Evolutionary conservation across 2,888 invertebrate genomes (phyloP).

Genomic region (Spisula solida): DNA sequence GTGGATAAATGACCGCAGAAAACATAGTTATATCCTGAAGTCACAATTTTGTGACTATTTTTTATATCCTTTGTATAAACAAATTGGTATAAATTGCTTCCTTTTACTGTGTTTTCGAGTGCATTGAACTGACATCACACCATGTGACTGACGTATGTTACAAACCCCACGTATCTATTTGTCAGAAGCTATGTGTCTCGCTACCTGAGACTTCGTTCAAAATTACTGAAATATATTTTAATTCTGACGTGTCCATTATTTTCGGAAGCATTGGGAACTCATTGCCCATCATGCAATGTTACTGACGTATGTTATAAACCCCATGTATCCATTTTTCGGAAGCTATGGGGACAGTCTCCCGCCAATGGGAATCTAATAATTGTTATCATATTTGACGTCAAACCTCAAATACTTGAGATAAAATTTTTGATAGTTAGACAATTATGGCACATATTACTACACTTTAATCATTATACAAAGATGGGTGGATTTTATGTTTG

Average conservation of each 20-base stretch:
- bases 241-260: not conserved
- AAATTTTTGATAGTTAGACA: slow-evolving; percentile 17
- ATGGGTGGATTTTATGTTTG: not conserved
- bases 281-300: not conserved
- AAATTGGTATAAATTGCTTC: not conserved
- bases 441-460: slow-evolving; percentile 23
- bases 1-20: not conserved
- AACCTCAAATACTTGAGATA: slow-evolving; percentile 33
- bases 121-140: not conserved
- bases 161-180: not conserved
- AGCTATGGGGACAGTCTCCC: not conserved
- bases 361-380: slow-evolving; percentile 22
- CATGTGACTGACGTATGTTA: not conserved
- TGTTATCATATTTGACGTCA: slow-evolving; percentile 43
- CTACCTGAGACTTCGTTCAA: not conserved
- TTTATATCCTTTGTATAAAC: not conserved
- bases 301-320: not conserved
- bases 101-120: not conserved
- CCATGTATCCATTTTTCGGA: not conserved
- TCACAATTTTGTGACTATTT: not conserved
- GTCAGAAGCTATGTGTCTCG: not conserved
- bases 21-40: not conserved
- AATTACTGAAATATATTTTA: not conserved
- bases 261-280: not conserved
- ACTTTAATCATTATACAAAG: slow-evolving; percentile 10